phyloP scores from a whole-genome alignment of 2,888 invertebrate genomes.

The Yponomeuta malinellus region DNA sequence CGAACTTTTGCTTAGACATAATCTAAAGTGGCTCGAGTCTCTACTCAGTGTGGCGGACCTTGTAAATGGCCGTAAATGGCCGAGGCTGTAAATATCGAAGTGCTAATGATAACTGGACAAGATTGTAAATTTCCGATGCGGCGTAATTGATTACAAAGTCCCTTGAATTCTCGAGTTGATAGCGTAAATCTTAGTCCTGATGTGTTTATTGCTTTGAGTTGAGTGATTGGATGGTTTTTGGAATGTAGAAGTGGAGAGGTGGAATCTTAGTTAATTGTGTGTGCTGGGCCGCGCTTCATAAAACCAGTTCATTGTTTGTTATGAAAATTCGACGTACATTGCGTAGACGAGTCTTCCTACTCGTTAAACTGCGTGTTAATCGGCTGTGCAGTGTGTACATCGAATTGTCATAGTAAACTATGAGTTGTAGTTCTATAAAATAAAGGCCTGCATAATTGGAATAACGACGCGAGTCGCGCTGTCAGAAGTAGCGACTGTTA shows the following conservation, averaged over 20 bases:
- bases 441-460: too few species aligned
- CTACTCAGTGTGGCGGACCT: neutral
- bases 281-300: too few species aligned
- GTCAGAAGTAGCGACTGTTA: too few species aligned
- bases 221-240: neutral
- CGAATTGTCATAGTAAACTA: too few species aligned
- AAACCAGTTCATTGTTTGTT: too few species aligned
- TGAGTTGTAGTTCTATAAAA: too few species aligned
- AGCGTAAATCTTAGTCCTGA: neutral
- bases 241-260: neutral
- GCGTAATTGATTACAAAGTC: slow-evolving; percentile 7
- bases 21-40: neutral
- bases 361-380: too few species aligned
- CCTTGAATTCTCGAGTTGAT: slow-evolving; percentile 4
- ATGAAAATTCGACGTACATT: too few species aligned
- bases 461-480: too few species aligned
- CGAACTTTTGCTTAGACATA: slow-evolving; percentile 4
- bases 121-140: slow-evolving; percentile 3
- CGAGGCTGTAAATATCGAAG: slow-evolving; percentile 5
- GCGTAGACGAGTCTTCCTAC: too few species aligned
- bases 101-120: slow-evolving; percentile 9
- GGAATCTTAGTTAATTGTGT: too few species aligned
- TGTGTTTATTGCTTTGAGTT: neutral
- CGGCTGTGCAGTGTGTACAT: too few species aligned
- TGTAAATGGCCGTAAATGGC: neutral